These are phyloP conservation scores for Lutjanus erythropterus DNA, from an alignment of 2,113 vertebrate species.

Conservation along the genomic window DNA sequence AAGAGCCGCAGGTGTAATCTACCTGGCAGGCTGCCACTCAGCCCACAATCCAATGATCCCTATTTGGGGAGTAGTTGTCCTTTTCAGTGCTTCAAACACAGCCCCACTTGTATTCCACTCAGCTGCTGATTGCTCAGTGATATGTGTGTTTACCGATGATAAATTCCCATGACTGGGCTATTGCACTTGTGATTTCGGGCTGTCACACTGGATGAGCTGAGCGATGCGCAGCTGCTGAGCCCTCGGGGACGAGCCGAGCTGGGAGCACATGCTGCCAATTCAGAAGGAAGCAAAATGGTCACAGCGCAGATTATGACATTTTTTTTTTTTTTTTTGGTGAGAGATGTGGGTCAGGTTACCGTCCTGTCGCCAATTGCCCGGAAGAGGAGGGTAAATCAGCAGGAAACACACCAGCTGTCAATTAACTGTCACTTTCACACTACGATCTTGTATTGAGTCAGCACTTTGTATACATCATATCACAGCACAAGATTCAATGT, in stretches of 20 bases:
- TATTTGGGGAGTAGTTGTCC: slow-evolving; percentile 56
- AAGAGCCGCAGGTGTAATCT: slow-evolving; percentile 66
- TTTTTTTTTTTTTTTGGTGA: slow-evolving; percentile 79
- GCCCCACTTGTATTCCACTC: slow-evolving; percentile 58
- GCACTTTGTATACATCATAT: slow-evolving; percentile 13
- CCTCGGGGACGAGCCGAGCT: slow-evolving; percentile 52
- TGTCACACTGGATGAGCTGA: slow-evolving; percentile 82
- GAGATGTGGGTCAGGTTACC: slow-evolving; percentile 88
- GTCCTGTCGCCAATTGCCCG: slow-evolving; percentile 76
- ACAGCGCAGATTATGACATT: slow-evolving; percentile 80
- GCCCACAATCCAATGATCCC: slow-evolving; percentile 59
- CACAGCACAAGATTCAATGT: not conserved
- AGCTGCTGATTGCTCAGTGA: slow-evolving; percentile 69
- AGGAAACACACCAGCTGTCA: slow-evolving; percentile 78
- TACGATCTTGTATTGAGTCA: not conserved
- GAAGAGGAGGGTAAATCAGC: slow-evolving; percentile 88
- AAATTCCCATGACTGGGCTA: slow-evolving; percentile 68
- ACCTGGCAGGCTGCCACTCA: slow-evolving; percentile 71
- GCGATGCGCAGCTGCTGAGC: slow-evolving; percentile 84
- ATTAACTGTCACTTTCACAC: slow-evolving; percentile 46
- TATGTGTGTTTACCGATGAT: slow-evolving; percentile 66
- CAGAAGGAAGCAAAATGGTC: slow-evolving; percentile 83
- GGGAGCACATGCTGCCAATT: slow-evolving; percentile 80
- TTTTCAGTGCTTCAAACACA: slow-evolving; percentile 56
- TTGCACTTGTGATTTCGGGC: slow-evolving; percentile 70